phyloP scores from a whole-genome alignment of 1,140 invertebrate genomes.

The Thalassaphorura encarpata region DNA sequence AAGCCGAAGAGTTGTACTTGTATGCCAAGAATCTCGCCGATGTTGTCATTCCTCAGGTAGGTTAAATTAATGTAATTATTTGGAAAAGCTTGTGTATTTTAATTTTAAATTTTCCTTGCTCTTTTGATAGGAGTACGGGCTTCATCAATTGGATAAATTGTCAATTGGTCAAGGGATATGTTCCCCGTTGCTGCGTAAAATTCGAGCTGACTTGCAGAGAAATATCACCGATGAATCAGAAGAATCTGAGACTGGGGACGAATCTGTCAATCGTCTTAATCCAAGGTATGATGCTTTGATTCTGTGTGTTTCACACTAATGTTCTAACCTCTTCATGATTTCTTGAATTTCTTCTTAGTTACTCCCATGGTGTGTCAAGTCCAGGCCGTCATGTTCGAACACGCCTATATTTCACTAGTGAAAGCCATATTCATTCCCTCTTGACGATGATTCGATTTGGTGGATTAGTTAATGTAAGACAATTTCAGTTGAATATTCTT shows the following conservation, averaged over 20 bases:
- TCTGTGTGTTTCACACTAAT: background rate
- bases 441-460: conserved; percentile 92
- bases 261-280: conserved; percentile 90
- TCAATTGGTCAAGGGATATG: conserved; percentile 96
- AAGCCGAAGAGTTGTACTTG: conserved; percentile 88
- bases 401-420: conserved; percentile 96
- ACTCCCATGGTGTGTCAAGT: conserved; percentile 95
- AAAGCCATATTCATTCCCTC: conserved; percentile 97
- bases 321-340: background rate
- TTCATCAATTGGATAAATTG: conserved; percentile 89
- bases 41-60: conserved; percentile 94
- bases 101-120: background rate
- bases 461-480: conserved; percentile 71
- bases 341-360: conserved; percentile 48
- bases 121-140: conserved; percentile 77
- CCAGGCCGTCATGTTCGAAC: conserved; percentile 95
- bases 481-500: background rate
- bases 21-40: conserved; percentile 93
- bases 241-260: conserved; percentile 75
- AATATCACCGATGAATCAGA: conserved; percentile 79
- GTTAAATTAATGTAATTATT: conserved; percentile 5
- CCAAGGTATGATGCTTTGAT: conserved; percentile 55
- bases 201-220: conserved; percentile 84
- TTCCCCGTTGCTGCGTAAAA: conserved; percentile 91
- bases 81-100: background rate